Percentiles rank a stretch among this genome's conserved stretches.
phyloP scores from a whole-genome alignment of 2,888 invertebrate genomes.

The Monoplex corrugatus region DNA sequence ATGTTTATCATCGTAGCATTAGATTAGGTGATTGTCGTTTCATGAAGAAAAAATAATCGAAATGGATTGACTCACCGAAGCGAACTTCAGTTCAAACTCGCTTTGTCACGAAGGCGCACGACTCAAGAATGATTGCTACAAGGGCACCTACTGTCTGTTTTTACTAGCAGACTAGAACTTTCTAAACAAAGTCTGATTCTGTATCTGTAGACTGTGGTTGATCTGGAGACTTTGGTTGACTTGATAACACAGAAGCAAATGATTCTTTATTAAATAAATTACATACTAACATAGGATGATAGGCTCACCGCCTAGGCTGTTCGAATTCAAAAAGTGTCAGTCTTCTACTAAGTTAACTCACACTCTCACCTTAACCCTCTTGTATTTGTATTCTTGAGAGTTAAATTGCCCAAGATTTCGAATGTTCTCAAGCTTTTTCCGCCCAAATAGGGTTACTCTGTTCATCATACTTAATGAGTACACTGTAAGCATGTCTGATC shows the following conservation, averaged over 20 bases:
- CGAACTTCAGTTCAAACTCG: slow-evolving; percentile 14
- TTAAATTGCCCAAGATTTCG: too few species aligned
- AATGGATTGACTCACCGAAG: not conserved
- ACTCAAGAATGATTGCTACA: not conserved
- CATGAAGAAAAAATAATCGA: not conserved
- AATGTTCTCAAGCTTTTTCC: too few species aligned
- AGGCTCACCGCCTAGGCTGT: too few species aligned
- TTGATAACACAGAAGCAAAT: not conserved
- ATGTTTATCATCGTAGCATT: not conserved
- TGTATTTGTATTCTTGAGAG: too few species aligned
- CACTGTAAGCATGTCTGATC: too few species aligned
- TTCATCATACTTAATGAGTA: too few species aligned
- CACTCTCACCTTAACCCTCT: too few species aligned
- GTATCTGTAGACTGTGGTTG: not conserved
- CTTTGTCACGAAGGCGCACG: not conserved
- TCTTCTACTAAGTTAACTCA: too few species aligned
- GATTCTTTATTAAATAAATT: not conserved
- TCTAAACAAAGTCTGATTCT: not conserved
- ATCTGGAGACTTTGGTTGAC: not conserved
- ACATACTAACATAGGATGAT: too few species aligned
- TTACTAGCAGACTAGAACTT: not conserved
- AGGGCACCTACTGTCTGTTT: not conserved
- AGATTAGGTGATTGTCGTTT: not conserved
- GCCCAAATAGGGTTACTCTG: too few species aligned
- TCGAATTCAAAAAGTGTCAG: too few species aligned